Base-by-base conservation (phyloP, 2,888 invertebrate species). In the Drosophila aldrichi region DNA sequence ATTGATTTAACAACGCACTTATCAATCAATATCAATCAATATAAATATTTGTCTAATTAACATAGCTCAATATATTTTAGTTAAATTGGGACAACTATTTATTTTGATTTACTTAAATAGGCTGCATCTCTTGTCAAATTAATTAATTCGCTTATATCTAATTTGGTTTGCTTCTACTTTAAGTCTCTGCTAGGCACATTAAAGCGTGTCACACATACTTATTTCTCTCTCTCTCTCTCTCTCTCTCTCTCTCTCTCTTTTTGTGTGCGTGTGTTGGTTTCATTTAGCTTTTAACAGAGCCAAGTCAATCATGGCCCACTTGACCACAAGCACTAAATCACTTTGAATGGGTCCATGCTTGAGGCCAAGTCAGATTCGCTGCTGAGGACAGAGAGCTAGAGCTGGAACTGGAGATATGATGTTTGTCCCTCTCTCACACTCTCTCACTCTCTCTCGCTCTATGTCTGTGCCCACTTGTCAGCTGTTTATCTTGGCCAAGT, bases 301-400 rank as follows among this genome's bases (percentile, higher is more conserved):
- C 70, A 72, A 77, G 87, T 83, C 83, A 86, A 83, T 83, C 83
- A 88, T 70, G 72, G 72, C 61, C 83, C 89, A 86, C 89, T 88
- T 86, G 83, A 86, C 83, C 87, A 80, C 85, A 77, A 74, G 79
- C 88, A 79, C 85, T 89, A 84, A 84, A 84, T 84, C 83, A 84
- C 81, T 82, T 57, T 86, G 65, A 87, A 87, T 74, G 83, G 68
- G 70, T 58, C 59, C 61, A 59, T 36, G 70, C 70, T 63, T 64
- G 59, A 65, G 61, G 46, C 64, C 57, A 54, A 57, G 46, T 51
- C 61, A 63, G 52, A 62, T 32, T 43, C 34, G 29, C 18, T 29
- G 63, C 56, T 51, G 18, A 38, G 16, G 25, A 25, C 36, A n/a
- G 43, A n/a, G 43, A 40, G 10, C 25, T 51, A n/a, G 43, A 40